Evolutionary conservation across 2,888 invertebrate genomes (phyloP).

Genomic region (Andrena bicolor): DNA sequence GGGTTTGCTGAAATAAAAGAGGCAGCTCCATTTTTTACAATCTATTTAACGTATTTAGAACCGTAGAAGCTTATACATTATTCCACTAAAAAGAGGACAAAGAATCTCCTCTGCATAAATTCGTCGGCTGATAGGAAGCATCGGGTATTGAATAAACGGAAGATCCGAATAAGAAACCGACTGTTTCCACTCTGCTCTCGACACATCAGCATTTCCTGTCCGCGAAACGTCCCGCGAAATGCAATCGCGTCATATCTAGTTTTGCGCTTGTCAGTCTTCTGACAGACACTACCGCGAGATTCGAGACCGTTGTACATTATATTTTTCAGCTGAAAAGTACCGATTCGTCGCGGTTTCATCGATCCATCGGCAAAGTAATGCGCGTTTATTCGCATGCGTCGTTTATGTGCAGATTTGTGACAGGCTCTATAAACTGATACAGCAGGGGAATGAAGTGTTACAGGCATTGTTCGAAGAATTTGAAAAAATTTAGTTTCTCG

Average conservation of each 20-base stretch:
- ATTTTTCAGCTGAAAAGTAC: conserved; percentile 47
- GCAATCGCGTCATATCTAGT: conserved; percentile 63
- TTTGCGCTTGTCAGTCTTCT: conserved; percentile 59
- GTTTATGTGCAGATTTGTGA: too few species aligned
- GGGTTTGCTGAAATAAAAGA: too few species aligned
- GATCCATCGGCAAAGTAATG: conserved; percentile 31
- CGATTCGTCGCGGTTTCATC: conserved; percentile 31
- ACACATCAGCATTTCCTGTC: conserved; percentile 27
- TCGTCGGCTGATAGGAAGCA: too few species aligned
- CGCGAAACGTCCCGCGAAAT: conserved; percentile 59
- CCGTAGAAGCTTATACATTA: too few species aligned
- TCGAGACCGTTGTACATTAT: conserved; percentile 60
- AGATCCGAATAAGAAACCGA: conserved; percentile 18
- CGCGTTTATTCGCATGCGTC: conserved; percentile 28
- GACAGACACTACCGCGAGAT: conserved; percentile 59
- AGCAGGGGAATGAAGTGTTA: too few species aligned
- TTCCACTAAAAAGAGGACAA: too few species aligned
- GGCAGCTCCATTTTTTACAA: too few species aligned
- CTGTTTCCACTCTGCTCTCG: conserved; percentile 20
- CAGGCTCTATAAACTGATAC: too few species aligned
- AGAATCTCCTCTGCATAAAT: too few species aligned
- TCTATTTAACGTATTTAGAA: too few species aligned
- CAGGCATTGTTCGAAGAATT: too few species aligned
- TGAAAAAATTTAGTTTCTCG: too few species aligned
- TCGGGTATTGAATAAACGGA: conserved; percentile 2